phyloP scores from a whole-genome alignment of 2,797 vertebrate genomes.

The Gadopsis bispinosus region DNA sequence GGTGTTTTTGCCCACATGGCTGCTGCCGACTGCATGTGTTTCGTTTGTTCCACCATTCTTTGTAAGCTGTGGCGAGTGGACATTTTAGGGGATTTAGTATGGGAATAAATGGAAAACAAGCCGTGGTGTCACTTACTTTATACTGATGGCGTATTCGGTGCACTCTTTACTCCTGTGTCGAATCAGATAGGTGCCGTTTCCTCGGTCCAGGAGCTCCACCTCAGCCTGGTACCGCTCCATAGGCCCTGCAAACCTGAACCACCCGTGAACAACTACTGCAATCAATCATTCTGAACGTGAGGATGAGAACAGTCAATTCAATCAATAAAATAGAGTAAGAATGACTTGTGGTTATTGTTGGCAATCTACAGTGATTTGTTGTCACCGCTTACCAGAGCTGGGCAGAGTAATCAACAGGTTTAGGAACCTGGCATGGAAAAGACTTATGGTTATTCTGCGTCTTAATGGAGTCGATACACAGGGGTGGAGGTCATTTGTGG shows the following conservation, averaged over 20 bases:
- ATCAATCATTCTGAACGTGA: conserved; percentile 57
- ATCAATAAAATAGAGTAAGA: conserved; percentile 40
- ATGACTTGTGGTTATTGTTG: conserved; percentile 42
- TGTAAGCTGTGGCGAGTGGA: conserved; percentile 1
- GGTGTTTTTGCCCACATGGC: conserved; percentile 39
- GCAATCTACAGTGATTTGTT: conserved; percentile 47
- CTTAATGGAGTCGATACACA: conserved; percentile 61
- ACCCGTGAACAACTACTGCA: conserved; percentile 54
- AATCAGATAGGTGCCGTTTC: conserved; percentile 94
- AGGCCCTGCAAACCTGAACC: conserved; percentile 93
- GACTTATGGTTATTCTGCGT: conserved; percentile 65
- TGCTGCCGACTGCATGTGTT: conserved; percentile 24
- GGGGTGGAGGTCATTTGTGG: conserved; percentile 53
- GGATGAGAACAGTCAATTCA: conserved; percentile 40
- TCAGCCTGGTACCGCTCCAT: conserved; percentile 96
- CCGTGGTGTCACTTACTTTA: conserved; percentile 90
- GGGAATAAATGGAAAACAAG: conserved; percentile 27
- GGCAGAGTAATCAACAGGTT: conserved; percentile 94
- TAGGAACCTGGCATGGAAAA: conserved; percentile 88
- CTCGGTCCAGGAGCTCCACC: conserved; percentile 90
- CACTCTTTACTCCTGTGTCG: conserved; percentile 93
- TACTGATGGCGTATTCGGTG: conserved; percentile 97
- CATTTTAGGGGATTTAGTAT: neutral
- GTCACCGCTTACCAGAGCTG: conserved; percentile 91
- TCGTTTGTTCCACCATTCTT: conserved; percentile 14